Evolutionary conservation across 2,797 vertebrate species (phyloP).

Genomic region (Australoheros facetus): DNA sequence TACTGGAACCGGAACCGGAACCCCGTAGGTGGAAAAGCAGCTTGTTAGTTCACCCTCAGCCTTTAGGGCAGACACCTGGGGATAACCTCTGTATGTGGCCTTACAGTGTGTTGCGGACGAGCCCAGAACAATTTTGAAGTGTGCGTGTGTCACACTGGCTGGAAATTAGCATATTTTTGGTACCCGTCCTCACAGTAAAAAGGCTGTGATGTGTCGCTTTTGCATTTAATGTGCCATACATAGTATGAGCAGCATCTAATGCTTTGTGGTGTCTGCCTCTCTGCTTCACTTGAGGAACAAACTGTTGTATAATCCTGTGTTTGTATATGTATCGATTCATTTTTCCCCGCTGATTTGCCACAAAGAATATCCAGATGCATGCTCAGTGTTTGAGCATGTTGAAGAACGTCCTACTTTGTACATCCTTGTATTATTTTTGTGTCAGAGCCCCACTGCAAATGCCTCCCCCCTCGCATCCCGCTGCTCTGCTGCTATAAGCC

Average conservation of each 20-base stretch:
- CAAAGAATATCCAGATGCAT: constrained; percentile 24
- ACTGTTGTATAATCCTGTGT: neutral
- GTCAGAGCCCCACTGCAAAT: constrained; percentile 27
- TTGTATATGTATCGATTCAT: constrained; percentile 6
- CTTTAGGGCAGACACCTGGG: constrained; percentile 27
- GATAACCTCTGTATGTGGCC: constrained; percentile 35
- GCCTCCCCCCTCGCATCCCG: constrained; percentile 12
- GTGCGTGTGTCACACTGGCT: constrained; percentile 49
- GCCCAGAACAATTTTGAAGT: constrained; percentile 16
- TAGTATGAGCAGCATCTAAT: constrained; percentile 7
- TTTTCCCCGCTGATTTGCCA: neutral
- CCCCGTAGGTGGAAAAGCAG: too few species aligned
- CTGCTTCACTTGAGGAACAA: constrained; percentile 17
- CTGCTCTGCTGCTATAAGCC: constrained; percentile 1
- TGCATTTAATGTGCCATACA: constrained; percentile 8
- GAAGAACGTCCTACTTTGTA: constrained; percentile 43
- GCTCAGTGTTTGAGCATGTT: constrained; percentile 44
- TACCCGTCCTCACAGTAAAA: constrained; percentile 37
- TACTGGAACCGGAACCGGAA: too few species aligned
- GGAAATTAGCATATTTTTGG: constrained; percentile 38
- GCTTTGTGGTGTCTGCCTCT: constrained; percentile 6
- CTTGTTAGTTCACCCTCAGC: constrained; percentile 19
- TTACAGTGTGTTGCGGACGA: constrained; percentile 23
- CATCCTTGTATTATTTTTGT: constrained; percentile 22
- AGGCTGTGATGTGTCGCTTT: constrained; percentile 36